Base-by-base conservation (phyloP, 2,113 vertebrate species). In the Mystacornis crossleyi region DNA sequence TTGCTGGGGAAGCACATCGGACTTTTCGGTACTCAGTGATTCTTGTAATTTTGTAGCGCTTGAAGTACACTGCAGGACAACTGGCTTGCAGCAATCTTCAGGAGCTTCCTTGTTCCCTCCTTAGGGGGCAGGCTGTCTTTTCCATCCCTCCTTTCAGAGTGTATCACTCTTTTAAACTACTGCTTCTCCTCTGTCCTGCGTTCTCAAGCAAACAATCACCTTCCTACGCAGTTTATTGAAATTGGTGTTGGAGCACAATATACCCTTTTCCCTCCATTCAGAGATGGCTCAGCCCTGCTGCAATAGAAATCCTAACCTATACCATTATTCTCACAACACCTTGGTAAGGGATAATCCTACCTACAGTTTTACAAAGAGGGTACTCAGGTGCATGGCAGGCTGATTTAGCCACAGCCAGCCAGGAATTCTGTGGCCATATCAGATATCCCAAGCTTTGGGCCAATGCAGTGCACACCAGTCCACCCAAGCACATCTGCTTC, bases 1-100 rank as follows among this genome's bases (percentile, higher is more conserved):
- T 60, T n/a, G 40, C 0, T 1, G 9, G 31, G 43, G 36, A 72
- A 80, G 31, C 19, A n/a, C 12, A 57, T 0, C 0, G 4, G 38
- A 50, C 18, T 69, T 89, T 19, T 38, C 0, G 0, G 40, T 25
- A 47, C 31, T 33, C 26, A 0, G 0, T 0, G 10, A 55, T 42
- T 78, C 43, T 58, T 36, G 3, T 15, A 9, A 53, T 48, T 90
- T 28, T 42, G n/a, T 25, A 80, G 74, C 34, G 20, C 40, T 62
- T 69, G 34, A 72, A 57, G 38, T 14, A 20, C 4, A 24, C 38
- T 26, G 60, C 51, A 89, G 64, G 18, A 45, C 54, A 80, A 65
- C 4, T 14, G 78, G 43, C 61, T 67, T 31, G 48, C 3, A 50
- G 62, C 28, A 40, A 54, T 62, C 70, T 58, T 50, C 51, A 40